Evolutionary conservation across 2,888 invertebrate genomes (phyloP).

Genomic region (Taenaris catops): DNA sequence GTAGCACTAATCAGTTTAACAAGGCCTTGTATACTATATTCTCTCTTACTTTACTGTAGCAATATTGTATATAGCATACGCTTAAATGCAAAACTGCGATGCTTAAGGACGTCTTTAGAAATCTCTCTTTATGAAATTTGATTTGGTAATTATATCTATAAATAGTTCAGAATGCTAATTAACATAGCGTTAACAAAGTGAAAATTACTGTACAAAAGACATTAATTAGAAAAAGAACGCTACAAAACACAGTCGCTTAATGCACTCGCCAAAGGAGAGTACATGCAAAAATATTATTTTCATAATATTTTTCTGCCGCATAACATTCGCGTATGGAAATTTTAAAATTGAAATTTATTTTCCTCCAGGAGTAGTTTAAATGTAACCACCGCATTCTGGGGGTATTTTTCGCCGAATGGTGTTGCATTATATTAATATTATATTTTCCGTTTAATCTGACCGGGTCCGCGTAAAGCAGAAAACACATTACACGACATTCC

Average conservation of each 20-base stretch:
- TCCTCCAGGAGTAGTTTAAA: constrained; percentile 35
- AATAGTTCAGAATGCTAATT: no score
- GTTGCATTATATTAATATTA: constrained; percentile 8
- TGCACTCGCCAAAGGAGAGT: constrained; percentile 8
- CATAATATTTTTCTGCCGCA: constrained; percentile 16
- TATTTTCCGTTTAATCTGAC: constrained; percentile 6
- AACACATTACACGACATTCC: no score
- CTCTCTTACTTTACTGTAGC: no score
- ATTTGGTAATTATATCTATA: no score
- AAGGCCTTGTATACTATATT: no score
- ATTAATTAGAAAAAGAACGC: constrained; percentile 6
- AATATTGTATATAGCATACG: no score
- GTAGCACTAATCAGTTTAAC: no score
- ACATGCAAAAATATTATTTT: constrained; percentile 20
- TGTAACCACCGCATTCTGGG: constrained; percentile 27
- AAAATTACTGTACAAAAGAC: constrained; percentile 2
- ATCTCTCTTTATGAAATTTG: no score
- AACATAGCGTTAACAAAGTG: no score
- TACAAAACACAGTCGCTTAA: constrained; percentile 8
- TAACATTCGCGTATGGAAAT: constrained; percentile 38
- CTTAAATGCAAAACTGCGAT: no score
- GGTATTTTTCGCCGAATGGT: constrained; percentile 1
- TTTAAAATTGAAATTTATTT: constrained; percentile 66
- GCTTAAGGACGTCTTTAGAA: no score
- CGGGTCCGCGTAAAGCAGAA: no score